phyloP scores from a whole-genome alignment of 1,140 invertebrate genomes.

The Eueides isabella region DNA sequence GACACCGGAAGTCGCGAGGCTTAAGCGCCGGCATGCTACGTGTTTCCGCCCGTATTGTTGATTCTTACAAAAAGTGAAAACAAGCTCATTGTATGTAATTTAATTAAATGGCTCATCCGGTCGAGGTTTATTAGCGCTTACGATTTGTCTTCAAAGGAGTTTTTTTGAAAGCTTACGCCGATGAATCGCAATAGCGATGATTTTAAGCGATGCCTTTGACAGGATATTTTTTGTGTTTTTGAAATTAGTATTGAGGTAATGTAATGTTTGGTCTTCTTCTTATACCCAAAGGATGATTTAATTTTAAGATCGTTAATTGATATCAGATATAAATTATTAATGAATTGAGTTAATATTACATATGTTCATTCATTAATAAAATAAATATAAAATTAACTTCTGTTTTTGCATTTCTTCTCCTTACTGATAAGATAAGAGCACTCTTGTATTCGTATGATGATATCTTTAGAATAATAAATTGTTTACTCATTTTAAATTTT shows the following conservation, averaged over 20 bases:
- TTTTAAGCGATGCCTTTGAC: constrained; percentile 17
- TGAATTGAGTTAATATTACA: background rate
- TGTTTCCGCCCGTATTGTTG: constrained; percentile 30
- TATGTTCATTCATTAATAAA: background rate
- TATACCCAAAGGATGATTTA: background rate
- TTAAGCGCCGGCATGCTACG: constrained; percentile 34
- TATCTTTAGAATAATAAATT: background rate
- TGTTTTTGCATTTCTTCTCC: no score
- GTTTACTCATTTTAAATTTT: background rate
- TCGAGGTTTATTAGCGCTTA: constrained; percentile 15
- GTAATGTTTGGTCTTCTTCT: background rate
- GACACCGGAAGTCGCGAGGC: constrained; percentile 28
- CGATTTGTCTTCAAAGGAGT: constrained; percentile 4
- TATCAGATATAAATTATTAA: background rate
- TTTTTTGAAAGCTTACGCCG: constrained; percentile 25
- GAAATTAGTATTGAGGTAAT: background rate
- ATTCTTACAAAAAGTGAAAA: constrained; percentile 35
- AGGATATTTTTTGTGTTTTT: constrained; percentile 8
- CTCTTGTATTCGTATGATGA: background rate
- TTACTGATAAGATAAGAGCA: background rate
- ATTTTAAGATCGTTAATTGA: background rate
- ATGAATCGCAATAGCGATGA: background rate
- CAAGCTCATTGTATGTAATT: constrained; percentile 32
- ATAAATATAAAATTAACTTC: no score
- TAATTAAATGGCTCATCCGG: constrained; percentile 39